Percentiles rank a stretch among this genome's conserved stretches.
phyloP scores from a whole-genome alignment of 2,797 vertebrate species.

The Pachyuromys duprasi region DNA sequence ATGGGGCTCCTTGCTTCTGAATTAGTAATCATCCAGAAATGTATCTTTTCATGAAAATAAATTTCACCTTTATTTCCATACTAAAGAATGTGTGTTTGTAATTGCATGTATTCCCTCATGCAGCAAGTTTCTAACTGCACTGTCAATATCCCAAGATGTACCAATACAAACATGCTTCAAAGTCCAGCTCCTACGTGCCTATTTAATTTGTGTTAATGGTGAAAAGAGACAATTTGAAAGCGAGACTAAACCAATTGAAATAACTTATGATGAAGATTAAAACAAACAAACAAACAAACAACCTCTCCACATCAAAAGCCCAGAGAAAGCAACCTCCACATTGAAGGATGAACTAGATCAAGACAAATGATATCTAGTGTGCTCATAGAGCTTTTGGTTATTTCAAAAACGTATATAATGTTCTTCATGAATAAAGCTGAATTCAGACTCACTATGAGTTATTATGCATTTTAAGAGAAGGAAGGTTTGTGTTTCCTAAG shows the following conservation, averaged over 20 bases:
- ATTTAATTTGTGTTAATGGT: neutral
- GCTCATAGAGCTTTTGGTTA: neutral
- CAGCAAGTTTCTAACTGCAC: neutral
- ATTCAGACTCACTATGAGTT: neutral
- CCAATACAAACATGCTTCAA: slow-evolving; percentile 19
- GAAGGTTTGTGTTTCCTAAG: neutral
- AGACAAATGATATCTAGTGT: neutral
- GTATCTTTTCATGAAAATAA: neutral
- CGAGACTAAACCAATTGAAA: neutral
- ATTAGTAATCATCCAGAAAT: neutral
- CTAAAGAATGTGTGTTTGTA: neutral
- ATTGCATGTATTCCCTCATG: neutral
- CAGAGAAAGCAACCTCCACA: neutral
- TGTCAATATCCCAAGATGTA: neutral
- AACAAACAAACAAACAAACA: neutral
- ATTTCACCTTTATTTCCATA: slow-evolving; percentile 12
- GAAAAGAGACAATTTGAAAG: neutral
- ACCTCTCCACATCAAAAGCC: neutral
- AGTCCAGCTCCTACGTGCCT: neutral
- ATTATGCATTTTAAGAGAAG: slow-evolving; percentile 34
- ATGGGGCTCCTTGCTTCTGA: neutral
- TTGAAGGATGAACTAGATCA: neutral
- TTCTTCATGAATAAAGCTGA: neutral
- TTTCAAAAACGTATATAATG: neutral
- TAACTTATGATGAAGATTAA: neutral